Base-by-base conservation (phyloP, 2,888 invertebrate genomes). In the Flabesymbios commensalis region DNA sequence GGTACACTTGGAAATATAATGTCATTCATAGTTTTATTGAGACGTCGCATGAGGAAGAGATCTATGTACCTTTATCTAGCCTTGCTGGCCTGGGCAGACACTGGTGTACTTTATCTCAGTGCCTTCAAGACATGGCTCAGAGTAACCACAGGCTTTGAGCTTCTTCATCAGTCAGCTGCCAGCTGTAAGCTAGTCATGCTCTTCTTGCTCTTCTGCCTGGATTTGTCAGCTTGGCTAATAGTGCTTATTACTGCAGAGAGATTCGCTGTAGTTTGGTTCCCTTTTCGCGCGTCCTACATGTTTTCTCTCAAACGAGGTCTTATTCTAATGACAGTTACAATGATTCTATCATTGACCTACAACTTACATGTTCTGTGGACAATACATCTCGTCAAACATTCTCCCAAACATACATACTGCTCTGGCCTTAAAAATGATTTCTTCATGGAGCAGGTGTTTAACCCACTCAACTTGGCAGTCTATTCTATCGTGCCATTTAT, bases 41-140 rank as follows among this genome's bases (percentile, higher is more conserved):
- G 72, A 14, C 61, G 74, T 4, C 73, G 74, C 48, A 76, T 79
- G 75, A 61, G 75, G 41, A 74, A 70, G 39, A 78, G 75, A 1
- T 76, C 77, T 19, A 75, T 78, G 1, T 77, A 74, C 59, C 75
- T 78, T 63, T 79, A 78, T 61, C 65, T 79, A 51, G 75, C 77
- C 2, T 62, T 73, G 7, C 64, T 79, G 31, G 77, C 79, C 0
- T 63, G 75, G 19, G 77, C 76, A 3, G 79, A 79, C 64, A 77
- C 76, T 0, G 49, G 70, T 0, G 75, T 78, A 4, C 66, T 79
- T 10, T 74, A 75, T 60, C 63, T 75, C n/a, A 78, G 77, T 64
- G 78, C 74, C 19, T 72, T 78, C 36, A 76, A 78, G 63, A 77
- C 78, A 1, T 79, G 78, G 77, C 66, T 78, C 17, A 65, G 74